Base-by-base conservation (phyloP, 2,888 invertebrate species). In the Brachyptera putata region DNA sequence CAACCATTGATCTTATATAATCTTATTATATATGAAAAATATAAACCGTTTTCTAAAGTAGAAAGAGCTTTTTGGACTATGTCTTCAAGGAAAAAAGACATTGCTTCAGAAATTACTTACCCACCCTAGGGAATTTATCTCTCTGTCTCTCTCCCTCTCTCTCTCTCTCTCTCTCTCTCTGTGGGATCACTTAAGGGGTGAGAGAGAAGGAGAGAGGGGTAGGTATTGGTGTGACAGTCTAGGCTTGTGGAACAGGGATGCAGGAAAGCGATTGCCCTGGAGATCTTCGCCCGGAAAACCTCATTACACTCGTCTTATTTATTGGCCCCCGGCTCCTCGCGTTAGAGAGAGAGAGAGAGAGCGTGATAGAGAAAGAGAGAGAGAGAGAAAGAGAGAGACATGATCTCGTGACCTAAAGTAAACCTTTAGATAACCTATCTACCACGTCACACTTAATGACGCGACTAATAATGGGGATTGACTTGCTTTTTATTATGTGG, bases 251-350 rank as follows among this genome's bases (percentile, higher is more conserved):
- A 26, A 50, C 50, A 50, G 30, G 50, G 30, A 7, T 30, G 30
- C 50, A 50, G 34, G 36, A 53, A 53, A 53, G 36, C 53, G 53
- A 53, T 53, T 34, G 53, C 53, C 18, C 21, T 14, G 34, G 36
- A 53, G 34, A 53, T 36, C 22, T 2, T 43, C 14, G 18, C 16
- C 53, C 53, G 34, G 53, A 53, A 53, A 53, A 53, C 53, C 53
- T 53, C 34, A 53, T 53, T 53, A 53, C 53, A 53, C 22, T 46
- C 53, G 34, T 36, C 34, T 53, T 53, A 53, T 53, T 53, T 53
- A 53, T 53, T 36, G 53, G 30, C 53, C 22, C 36, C 53, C 16
- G 16, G 22, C 36, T 25, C 18, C 34, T 30, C 41, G 41, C 41
- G 16, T 2, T 5, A 41, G 7, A 11, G 34, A 5, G n/a, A n/a